Base-by-base conservation (phyloP, 1,140 invertebrate genomes). In the Cataglyphis hispanica region DNA sequence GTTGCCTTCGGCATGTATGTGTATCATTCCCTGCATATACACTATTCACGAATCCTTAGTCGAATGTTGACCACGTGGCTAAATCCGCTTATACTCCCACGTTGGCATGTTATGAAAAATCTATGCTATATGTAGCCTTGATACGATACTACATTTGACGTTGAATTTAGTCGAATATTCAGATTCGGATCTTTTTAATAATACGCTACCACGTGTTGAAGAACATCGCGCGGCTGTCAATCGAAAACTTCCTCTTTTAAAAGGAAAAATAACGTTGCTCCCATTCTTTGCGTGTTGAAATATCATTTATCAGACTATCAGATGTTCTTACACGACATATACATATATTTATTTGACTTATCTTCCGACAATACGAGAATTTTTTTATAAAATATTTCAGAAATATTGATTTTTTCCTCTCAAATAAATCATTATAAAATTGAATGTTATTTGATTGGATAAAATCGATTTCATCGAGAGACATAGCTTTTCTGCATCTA, bases 41-140 rank as follows among this genome's bases (percentile, higher is more conserved):
- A 81, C 37, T 83, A 83, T 83, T 74, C 67, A 83, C 53, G 53
- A 81, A 83, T 80, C 31, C 76, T 69, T 31, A 80, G n/a, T 37
- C 31, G 31, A 80, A 80, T 69, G 76, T 80, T 80, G 22, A 69
- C 53, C 78, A 83, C 67, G 67, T 83, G 78, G 53, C 66, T 61
- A 25, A 83, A 74, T 72, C 31, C 67, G 67, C 78, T 61, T 69
- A 53, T 58, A 53, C 27, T 19, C 22, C 53, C 78, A 83, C 37
- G 78, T 80, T 22, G 13, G 22, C 34, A 50, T 22, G 37, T 83
- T 72, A 83, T 83, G 78, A 72, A 83, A 83, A 83, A 83, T 81
- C 25, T 74, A 83, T 60, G 78, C 37, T 72, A 5, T 13, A 3
- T 46, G 13, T 16, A 56, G 27, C 78, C 78, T 83, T 83, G 67